phyloP scores from a whole-genome alignment of 2,888 invertebrate genomes.

The Thymelicus sylvestris region DNA sequence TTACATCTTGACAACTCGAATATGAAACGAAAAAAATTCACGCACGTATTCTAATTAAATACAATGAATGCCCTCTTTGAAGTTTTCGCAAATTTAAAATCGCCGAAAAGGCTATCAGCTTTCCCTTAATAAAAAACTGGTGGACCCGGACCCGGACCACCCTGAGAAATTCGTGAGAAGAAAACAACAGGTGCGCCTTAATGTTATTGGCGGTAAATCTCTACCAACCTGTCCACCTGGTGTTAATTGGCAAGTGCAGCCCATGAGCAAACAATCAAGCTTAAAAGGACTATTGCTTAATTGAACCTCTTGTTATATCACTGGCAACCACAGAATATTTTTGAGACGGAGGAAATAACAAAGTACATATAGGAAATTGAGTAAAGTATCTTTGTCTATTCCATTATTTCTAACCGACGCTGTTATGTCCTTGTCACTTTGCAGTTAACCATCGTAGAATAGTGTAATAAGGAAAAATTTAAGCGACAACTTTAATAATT shows the following conservation, averaged over 20 bases:
- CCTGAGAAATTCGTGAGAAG: constrained; percentile 44
- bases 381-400: too few relatives aligned
- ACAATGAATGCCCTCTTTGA: constrained; percentile 26
- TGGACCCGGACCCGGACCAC: constrained; percentile 38
- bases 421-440: too few relatives aligned
- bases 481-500: too few relatives aligned
- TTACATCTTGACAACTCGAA: not conserved
- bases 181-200: constrained; percentile 45
- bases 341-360: not conserved
- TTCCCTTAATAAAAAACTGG: constrained; percentile 36
- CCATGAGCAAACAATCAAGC: not conserved
- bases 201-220: constrained; percentile 18
- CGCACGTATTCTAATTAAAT: constrained; percentile 25
- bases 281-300: not conserved
- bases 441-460: too few relatives aligned
- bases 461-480: too few relatives aligned
- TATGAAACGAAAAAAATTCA: constrained; percentile 16
- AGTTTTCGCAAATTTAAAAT: constrained; percentile 34
- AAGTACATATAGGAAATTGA: not conserved
- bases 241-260: not conserved
- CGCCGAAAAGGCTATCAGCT: constrained; percentile 37
- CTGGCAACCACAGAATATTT: too few relatives aligned
- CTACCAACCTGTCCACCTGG: not conserved
- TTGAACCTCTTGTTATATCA: too few relatives aligned
- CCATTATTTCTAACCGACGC: too few relatives aligned